Percentiles rank a stretch among this genome's conserved stretches.
Evolutionary conservation across 2,113 vertebrate species (phyloP).

Genomic region (Pachycephala philippinensis): DNA sequence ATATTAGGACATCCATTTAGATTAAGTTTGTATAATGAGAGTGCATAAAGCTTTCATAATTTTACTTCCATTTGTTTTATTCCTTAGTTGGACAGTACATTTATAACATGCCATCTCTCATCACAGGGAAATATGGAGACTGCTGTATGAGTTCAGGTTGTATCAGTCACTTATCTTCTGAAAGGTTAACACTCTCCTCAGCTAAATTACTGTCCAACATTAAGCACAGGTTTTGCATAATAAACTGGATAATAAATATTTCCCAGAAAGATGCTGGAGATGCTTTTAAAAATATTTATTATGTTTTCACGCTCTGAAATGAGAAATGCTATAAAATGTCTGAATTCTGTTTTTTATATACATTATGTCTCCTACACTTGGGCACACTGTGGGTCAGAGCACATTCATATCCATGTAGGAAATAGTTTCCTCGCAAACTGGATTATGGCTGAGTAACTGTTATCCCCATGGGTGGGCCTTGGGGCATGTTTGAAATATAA

Average conservation of each 20-base stretch:
- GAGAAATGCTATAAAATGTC: not conserved
- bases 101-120: not conserved
- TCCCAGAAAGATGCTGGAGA: not conserved
- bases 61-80: constrained; percentile 43
- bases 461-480: not conserved
- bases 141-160: not conserved
- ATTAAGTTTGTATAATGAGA: constrained; percentile 61
- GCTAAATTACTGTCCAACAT: constrained; percentile 12
- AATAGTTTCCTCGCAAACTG: not conserved
- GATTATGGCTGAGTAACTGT: not conserved
- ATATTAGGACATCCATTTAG: constrained; percentile 60
- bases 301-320: not conserved
- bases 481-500: not conserved
- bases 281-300: not conserved
- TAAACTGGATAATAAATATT: not conserved
- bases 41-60: constrained; percentile 43
- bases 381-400: not conserved
- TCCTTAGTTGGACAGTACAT: constrained; percentile 14
- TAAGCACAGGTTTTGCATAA: not conserved
- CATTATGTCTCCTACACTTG: not conserved
- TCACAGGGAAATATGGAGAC: not conserved
- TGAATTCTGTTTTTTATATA: not conserved
- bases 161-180: not conserved
- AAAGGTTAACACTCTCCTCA: not conserved
- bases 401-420: not conserved